Evolutionary conservation across 35 echinoderm and acorn worm genomes (phyloP).

Genomic region (Apostichopus parvimensis): DNA sequence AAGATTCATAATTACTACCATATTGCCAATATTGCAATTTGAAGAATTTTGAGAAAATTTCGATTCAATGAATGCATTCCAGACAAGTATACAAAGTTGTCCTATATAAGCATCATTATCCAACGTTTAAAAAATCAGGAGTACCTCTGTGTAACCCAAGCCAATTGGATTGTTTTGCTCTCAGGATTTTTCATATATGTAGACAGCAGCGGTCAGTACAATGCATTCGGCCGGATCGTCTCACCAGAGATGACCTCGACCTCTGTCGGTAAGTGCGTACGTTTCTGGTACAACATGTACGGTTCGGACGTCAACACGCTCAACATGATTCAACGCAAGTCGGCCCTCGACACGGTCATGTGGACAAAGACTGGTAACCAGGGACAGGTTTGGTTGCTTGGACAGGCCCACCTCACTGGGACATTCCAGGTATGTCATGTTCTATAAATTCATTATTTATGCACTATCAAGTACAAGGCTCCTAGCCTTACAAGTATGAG

Average conservation of each 20-base stretch:
- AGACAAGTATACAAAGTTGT: too few relatives aligned
- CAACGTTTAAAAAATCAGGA: neutral
- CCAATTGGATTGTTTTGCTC: neutral
- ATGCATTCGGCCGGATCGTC: neutral
- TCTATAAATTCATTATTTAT: too few relatives aligned
- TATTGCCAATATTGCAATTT: too few relatives aligned
- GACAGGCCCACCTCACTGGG: constrained; percentile 16
- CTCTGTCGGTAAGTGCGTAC: neutral
- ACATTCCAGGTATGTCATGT: neutral
- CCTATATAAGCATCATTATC: too few relatives aligned
- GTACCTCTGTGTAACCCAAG: neutral
- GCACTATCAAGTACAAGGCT: too few relatives aligned
- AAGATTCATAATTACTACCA: too few relatives aligned
- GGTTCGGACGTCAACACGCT: constrained; percentile 21
- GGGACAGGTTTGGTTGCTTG: constrained; percentile 27
- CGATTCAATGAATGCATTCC: too few relatives aligned
- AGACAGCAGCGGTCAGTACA: neutral
- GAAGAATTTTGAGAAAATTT: too few relatives aligned
- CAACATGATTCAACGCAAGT: neutral
- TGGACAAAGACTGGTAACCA: constrained; percentile 52
- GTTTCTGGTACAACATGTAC: constrained; percentile 43
- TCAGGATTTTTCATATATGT: neutral
- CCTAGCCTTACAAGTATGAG: too few relatives aligned
- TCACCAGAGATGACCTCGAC: neutral
- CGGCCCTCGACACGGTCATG: neutral